A percentile compares a stretch with the other conserved stretches of the same genome.
phyloP scores from a whole-genome alignment of 2,113 vertebrate species.

The Panthera tigris region DNA sequence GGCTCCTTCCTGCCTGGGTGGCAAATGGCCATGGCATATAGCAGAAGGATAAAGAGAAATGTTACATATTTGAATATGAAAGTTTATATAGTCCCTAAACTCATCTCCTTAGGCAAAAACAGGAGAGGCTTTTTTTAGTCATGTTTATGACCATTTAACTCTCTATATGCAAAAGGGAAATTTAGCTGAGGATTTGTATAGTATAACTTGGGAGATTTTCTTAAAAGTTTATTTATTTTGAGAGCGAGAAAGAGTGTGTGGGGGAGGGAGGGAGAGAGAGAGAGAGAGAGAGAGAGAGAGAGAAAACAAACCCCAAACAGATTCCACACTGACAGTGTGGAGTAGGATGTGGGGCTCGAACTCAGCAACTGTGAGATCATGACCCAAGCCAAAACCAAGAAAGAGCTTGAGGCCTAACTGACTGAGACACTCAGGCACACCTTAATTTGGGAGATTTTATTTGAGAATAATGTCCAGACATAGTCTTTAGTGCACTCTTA shows the following conservation, averaged over 20 bases:
- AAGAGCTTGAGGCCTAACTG: too few relatives aligned
- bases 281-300: too few relatives aligned
- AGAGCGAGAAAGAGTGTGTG: too few relatives aligned
- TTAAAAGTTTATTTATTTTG: too few relatives aligned
- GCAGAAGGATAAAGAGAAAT: not conserved
- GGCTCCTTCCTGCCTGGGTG: not conserved
- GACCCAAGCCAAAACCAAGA: too few relatives aligned
- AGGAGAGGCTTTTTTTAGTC: not conserved
- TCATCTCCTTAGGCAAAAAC: not conserved
- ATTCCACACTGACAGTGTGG: too few relatives aligned
- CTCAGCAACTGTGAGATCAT: too few relatives aligned
- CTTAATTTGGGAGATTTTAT: slow-evolving; percentile 12
- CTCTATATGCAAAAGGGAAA: not conserved
- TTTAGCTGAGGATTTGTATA: not conserved
- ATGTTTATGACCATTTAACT: not conserved
- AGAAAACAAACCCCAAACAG: too few relatives aligned
- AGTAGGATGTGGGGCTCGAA: too few relatives aligned
- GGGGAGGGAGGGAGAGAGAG: too few relatives aligned
- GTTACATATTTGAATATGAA: not conserved
- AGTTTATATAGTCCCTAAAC: not conserved
- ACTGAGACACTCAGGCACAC: too few relatives aligned
- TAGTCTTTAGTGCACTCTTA: not conserved
- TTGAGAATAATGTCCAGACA: not conserved
- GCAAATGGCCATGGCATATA: not conserved
- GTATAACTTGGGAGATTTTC: not conserved